phyloP scores from a whole-genome alignment of 2,113 vertebrate genomes.

The Ceratotherium simum region DNA sequence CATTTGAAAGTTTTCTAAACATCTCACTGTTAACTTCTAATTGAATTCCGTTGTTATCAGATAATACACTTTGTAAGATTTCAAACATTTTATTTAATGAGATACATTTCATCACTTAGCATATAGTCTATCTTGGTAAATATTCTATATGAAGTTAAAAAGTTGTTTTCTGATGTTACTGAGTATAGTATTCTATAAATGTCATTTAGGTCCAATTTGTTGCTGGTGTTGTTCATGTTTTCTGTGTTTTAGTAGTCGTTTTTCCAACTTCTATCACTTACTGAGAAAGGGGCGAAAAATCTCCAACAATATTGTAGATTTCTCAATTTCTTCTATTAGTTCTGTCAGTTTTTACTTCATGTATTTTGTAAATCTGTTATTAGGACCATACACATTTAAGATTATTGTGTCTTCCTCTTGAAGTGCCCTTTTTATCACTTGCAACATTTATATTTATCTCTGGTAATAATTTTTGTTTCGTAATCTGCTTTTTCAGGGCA shows the following conservation, averaged over 20 bases:
- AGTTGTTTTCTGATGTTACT: neutral
- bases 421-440: neutral
- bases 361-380: constrained; percentile 1
- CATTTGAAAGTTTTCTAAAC: neutral
- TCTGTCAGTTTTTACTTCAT: neutral
- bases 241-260: neutral
- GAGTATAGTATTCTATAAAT: neutral
- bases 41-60: neutral
- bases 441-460: neutral
- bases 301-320: neutral
- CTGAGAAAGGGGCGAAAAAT: neutral
- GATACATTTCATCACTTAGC: neutral
- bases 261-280: neutral
- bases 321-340: neutral
- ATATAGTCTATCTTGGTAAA: neutral
- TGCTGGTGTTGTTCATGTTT: neutral
- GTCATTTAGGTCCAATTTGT: neutral
- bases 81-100: constrained; percentile 5
- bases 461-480: neutral
- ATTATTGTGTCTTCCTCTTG: neutral
- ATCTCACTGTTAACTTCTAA: neutral
- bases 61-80: neutral
- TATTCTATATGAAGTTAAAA: neutral
- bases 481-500: neutral
- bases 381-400: neutral